Percentiles rank a stretch among this genome's conserved stretches.
Conservation (phyloP, 2,113 vertebrate species). For the Cebidichthys violaceus region DNA sequence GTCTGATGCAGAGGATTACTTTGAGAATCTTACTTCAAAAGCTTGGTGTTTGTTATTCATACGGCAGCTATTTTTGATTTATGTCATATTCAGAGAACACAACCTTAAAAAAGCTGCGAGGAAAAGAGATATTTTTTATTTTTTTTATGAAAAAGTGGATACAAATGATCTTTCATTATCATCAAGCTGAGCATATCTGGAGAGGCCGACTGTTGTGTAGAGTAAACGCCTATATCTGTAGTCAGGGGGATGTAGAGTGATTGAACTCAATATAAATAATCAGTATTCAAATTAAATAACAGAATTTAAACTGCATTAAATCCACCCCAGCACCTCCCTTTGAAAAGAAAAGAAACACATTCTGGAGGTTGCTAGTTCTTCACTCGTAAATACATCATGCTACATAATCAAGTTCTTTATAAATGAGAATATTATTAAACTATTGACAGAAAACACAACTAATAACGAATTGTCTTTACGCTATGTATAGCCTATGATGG, state of each 20-base stretch:
- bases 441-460: background rate
- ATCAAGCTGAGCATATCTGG: background rate
- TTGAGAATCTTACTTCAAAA: slow-evolving; percentile 15
- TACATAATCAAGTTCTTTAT: background rate
- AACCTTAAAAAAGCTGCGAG: background rate
- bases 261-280: background rate
- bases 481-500: too few relatives aligned
- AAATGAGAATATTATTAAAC: background rate
- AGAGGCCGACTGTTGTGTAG: background rate
- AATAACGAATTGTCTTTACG: background rate
- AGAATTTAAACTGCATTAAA: background rate
- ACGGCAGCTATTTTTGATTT: background rate
- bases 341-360: background rate
- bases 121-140: background rate
- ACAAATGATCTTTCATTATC: background rate
- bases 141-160: too few relatives aligned
- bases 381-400: too few relatives aligned
- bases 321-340: too few relatives aligned
- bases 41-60: slow-evolving; percentile 15
- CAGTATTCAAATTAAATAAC: background rate
- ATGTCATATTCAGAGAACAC: background rate
- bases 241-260: background rate
- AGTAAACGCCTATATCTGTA: background rate
- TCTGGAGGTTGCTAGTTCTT: background rate
- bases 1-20: slow-evolving; percentile 2